Percentiles rank a stretch among this genome's conserved stretches.
phyloP scores from a whole-genome alignment of 2,113 vertebrate species.

The Gorsachius goisagi region DNA sequence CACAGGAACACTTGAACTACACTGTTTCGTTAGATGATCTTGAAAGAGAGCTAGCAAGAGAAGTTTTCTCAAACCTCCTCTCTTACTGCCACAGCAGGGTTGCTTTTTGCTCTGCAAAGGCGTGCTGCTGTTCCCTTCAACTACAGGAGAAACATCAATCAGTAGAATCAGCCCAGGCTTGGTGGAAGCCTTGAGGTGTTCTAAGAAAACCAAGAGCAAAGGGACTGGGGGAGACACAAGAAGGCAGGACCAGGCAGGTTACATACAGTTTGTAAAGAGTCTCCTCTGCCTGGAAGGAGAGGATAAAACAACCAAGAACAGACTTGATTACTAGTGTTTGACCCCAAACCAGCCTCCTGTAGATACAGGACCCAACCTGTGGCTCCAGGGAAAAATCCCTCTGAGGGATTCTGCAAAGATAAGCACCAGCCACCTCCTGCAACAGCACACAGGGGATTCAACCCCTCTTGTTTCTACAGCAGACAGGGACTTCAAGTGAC shows the following conservation, averaged over 20 bases:
- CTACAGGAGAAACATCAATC: not conserved
- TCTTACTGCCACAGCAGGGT: not conserved
- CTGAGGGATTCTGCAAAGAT: not conserved
- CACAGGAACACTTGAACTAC: fast-evolving
- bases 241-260: not conserved
- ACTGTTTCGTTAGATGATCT: not conserved
- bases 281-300: not conserved
- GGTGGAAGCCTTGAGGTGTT: not conserved
- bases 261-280: not conserved
- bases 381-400: not conserved
- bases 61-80: not conserved
- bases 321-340: not conserved
- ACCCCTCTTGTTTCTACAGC: not conserved
- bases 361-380: not conserved
- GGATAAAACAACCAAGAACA: not conserved
- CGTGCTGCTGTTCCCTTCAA: not conserved
- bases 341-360: not conserved
- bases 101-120: not conserved
- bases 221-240: not conserved
- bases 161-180: not conserved
- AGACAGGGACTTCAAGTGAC: not conserved
- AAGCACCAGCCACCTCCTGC: not conserved
- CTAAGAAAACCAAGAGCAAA: not conserved
- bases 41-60: not conserved
- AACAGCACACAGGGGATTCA: fast-evolving